Base-by-base conservation (phyloP, 2,797 vertebrate species). In the Myotis planiceps region DNA sequence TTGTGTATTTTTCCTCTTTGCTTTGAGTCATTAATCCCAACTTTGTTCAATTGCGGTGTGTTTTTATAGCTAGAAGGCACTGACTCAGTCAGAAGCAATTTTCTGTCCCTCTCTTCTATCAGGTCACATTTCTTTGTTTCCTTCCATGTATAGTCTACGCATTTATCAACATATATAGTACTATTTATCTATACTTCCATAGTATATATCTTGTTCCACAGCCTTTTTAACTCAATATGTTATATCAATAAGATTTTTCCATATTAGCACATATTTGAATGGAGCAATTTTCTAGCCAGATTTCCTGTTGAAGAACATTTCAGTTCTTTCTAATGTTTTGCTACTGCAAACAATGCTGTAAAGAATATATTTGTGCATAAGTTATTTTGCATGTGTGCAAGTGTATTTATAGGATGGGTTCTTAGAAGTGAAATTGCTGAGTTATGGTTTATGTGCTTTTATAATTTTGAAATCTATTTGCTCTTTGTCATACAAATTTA, bases 321-420 rank as follows among this genome's bases (percentile, higher is more conserved):
- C 14, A 75, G 29, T 74, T 89, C 10, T 92, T 95, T 76, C 74
- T 88, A 55, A 32, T 55, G 85, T 86, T 83, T 72, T 94, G 2
- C 53, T 92, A 80, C 37, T 60, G 27, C 13, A 47, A 69, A 75
- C 27, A 86, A 9, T 27, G 0, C 15, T 82, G 5, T 75, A 66
- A 92, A 85, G 34, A 66, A 87, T 66, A 80, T 81, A 2, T 7
- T 86, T 55, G 5, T 42, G 65, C 0, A 6, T 47, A 88, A 90
- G 23, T 83, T 5, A 93, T 75, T 94, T 79, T 89, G 45, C 6
- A 27, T 85, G 1, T 69, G 18, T 72, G 37, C 8, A 86, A 79
- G 5, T 55, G 5, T 27, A 37, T 51, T 94, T 92, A 65, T 3
- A 47, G 9, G 51, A 47, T 58, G 37, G 8, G 34, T 71, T 68